phyloP scores from a whole-genome alignment of 2,113 vertebrate genomes.

The Capricornis sumatraensis region DNA sequence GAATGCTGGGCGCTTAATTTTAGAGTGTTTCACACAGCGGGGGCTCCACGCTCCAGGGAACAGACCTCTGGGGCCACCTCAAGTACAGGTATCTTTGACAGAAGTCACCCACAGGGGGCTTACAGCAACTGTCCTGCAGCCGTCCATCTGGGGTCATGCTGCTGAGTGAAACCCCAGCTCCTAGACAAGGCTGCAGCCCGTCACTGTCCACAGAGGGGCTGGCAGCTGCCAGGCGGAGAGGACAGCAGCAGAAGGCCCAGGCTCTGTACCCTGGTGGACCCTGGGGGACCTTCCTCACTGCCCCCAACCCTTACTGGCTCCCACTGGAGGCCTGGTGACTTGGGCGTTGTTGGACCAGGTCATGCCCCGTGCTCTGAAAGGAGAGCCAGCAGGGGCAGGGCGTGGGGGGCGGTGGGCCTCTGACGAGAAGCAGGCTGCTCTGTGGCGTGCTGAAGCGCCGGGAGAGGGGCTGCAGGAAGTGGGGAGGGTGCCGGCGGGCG shows the following conservation, averaged over 20 bases:
- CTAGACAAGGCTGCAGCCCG: fast-evolving
- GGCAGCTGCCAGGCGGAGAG: background rate
- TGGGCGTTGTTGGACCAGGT: background rate
- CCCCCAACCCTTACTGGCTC: background rate
- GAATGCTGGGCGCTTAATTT: background rate
- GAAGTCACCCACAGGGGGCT: background rate
- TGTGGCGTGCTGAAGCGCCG: fast-evolving
- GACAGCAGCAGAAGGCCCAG: fast-evolving
- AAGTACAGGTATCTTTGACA: background rate
- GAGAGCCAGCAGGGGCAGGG: background rate
- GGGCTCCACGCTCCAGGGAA: background rate
- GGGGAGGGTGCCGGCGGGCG: background rate
- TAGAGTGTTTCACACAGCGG: background rate
- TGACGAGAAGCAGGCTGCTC: background rate
- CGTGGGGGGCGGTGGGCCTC: fast-evolving
- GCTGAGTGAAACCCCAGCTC: background rate
- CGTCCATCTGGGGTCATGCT: fast-evolving
- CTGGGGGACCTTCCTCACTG: background rate
- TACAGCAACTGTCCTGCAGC: background rate
- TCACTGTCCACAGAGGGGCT: fast-evolving
- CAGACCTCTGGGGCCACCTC: background rate
- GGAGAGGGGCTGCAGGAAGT: background rate
- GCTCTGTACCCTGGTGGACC: background rate
- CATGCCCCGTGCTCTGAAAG: background rate
- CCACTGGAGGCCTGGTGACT: fast-evolving